A percentile compares a stretch with the other conserved stretches of the same genome.
Evolutionary conservation across 2,797 vertebrate species (phyloP).

Genomic region (Hafferia zeledoni): DNA sequence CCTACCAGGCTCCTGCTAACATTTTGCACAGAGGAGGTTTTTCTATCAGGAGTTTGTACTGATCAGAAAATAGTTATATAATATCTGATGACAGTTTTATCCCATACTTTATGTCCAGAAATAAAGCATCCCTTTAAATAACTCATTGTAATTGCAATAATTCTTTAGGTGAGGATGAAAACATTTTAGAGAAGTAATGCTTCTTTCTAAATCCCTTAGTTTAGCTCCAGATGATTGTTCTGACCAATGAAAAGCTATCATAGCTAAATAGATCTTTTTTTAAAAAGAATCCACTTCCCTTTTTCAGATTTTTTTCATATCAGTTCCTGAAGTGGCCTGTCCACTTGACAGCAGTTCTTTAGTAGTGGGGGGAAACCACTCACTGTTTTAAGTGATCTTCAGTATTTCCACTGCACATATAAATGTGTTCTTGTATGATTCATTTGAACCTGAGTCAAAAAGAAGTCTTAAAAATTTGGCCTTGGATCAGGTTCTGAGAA

Average conservation of each 20-base stretch:
- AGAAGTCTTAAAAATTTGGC: not conserved
- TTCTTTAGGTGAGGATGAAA: not conserved
- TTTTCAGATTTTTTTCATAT: not conserved
- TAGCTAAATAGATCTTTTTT: not conserved
- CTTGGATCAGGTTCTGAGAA: conserved; percentile 5
- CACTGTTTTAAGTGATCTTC: not conserved
- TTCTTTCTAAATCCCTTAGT: not conserved
- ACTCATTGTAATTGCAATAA: not conserved
- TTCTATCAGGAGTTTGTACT: not conserved
- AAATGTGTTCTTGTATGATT: not conserved
- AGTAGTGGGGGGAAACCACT: not conserved
- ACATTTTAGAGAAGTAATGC: not conserved
- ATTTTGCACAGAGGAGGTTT: not conserved
- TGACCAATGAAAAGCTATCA: not conserved
- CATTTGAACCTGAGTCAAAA: not conserved
- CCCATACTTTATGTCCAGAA: not conserved
- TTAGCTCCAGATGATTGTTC: not conserved
- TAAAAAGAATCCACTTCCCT: not conserved
- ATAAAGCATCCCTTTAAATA: not conserved
- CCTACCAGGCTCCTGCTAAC: not conserved
- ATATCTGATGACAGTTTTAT: not conserved
- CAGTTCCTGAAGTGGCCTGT: not conserved
- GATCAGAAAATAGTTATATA: not conserved
- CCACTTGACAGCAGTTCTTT: not conserved
- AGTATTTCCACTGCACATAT: not conserved